Evolutionary conservation across 2,113 vertebrate species (phyloP).

Genomic region (Rissa tridactyla): DNA sequence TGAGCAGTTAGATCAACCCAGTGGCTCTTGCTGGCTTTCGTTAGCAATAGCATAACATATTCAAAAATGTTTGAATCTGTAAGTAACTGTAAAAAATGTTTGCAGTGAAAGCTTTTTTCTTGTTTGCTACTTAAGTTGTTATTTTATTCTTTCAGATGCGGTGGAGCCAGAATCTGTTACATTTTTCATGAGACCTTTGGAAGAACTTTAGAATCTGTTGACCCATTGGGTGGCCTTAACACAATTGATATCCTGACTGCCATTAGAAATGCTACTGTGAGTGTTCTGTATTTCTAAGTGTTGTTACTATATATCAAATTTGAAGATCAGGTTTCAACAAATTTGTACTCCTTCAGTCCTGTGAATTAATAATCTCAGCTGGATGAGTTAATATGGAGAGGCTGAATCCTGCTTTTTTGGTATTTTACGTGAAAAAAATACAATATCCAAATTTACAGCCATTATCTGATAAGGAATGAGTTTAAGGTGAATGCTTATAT

Average conservation of each 20-base stretch:
- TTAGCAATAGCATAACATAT: background rate
- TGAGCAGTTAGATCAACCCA: background rate
- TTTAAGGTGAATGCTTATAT: background rate
- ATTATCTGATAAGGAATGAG: background rate
- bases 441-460: background rate
- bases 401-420: background rate
- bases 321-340: background rate
- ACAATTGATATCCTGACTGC: constrained; percentile 98
- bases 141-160: constrained; percentile 82
- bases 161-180: constrained; percentile 96
- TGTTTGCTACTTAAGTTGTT: background rate
- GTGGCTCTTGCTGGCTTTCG: background rate
- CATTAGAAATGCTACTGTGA: constrained; percentile 97
- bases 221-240: constrained; percentile 93
- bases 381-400: background rate
- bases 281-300: constrained; percentile 37
- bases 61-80: background rate
- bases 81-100: background rate
- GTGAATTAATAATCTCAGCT: background rate
- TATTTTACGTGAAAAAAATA: background rate
- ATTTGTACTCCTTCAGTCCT: background rate
- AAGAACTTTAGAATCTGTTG: constrained; percentile 95
- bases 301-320: background rate
- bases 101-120: background rate
- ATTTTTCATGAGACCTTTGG: constrained; percentile 99